Percentiles rank a stretch among this genome's conserved stretches.
Evolutionary conservation across 2,888 invertebrate genomes (phyloP).

Genomic region (Calameuta pallipes): DNA sequence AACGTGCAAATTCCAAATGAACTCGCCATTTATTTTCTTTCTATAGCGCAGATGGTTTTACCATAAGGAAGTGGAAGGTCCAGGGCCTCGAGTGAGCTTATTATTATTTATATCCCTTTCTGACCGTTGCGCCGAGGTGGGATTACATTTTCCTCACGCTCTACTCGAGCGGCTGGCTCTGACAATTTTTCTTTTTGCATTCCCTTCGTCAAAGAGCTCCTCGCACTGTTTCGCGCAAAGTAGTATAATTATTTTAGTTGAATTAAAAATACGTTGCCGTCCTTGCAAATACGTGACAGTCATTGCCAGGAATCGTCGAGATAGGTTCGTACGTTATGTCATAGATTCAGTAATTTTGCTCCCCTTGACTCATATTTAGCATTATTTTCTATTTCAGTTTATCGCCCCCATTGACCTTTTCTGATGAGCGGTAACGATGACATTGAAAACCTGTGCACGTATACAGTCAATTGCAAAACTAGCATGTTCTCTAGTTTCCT

Average conservation of each 20-base stretch:
- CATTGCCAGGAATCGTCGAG: background rate
- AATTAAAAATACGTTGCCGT: constrained; percentile 51
- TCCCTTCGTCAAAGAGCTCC: constrained; percentile 58
- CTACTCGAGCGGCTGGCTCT: constrained; percentile 33
- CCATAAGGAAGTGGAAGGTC: constrained; percentile 19
- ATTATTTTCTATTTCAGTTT: background rate
- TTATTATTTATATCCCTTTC: constrained; percentile 50
- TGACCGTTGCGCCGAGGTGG: constrained; percentile 37
- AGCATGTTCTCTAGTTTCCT: background rate
- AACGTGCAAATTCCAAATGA: background rate
- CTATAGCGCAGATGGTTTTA: background rate
- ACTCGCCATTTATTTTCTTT: background rate
- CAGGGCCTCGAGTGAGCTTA: constrained; percentile 29
- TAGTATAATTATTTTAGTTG: constrained; percentile 63
- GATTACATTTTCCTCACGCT: constrained; percentile 51
- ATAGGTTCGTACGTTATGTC: background rate
- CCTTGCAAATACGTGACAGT: background rate
- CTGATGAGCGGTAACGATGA: background rate
- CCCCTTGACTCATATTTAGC: background rate
- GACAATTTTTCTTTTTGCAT: constrained; percentile 46
- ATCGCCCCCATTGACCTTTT: background rate
- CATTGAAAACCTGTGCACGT: background rate
- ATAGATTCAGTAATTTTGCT: background rate
- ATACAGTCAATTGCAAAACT: background rate
- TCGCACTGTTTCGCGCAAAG: constrained; percentile 17